Evolutionary conservation across 2,113 vertebrate species (phyloP), one percentile per base, ranked within the genome.

Genomic region (Rhinichthys klamathensis): DNA sequence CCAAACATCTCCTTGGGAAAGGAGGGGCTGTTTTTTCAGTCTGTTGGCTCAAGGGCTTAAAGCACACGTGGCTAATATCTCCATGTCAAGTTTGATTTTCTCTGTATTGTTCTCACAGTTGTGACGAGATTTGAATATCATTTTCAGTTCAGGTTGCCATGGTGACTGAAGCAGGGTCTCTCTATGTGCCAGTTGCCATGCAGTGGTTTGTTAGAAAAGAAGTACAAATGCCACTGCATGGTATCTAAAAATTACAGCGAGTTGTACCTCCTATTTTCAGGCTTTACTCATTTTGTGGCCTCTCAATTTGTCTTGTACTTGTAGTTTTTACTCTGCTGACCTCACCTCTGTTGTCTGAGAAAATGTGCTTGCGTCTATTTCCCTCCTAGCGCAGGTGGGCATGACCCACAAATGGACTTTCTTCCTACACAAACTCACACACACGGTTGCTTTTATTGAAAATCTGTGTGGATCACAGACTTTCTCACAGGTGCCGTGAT

Each of bases 81-180:
- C 23, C 1, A 16, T 11, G 56, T 65, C 67, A 79, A 44, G 70
- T 87, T 70, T 83, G 18, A 72, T 76, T 72, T 38, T 77, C 23
- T 72, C 35, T 15, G 11, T 25, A 67, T 87, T 69, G 78, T 70
- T 88, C 84, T 76, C 18, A 54, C 72, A 88, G 81, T 87, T 90
- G 85, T 87, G 87, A 92, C 82, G 90, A 88, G 88, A 92, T 92
- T 87, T 88, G 74, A 91, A 88, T 92, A 82, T 91, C 83, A 90
- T 92, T 87, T 91, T 87, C 90, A 89, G 86, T 93, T 90, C 90
- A 72, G 32, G 93, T 94, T 94, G 93, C 93, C 90, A 93, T 93
- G 92, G 92, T 27, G 89, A 94, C 85, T 56, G 85, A 90, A 89
- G 85, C 77, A 74, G 77, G 69, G 75, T 90, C 90, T 89, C 87